These are phyloP conservation scores for Capromys pilorides DNA, from an alignment of 2,797 vertebrate genomes.

Conservation along the genomic window DNA sequence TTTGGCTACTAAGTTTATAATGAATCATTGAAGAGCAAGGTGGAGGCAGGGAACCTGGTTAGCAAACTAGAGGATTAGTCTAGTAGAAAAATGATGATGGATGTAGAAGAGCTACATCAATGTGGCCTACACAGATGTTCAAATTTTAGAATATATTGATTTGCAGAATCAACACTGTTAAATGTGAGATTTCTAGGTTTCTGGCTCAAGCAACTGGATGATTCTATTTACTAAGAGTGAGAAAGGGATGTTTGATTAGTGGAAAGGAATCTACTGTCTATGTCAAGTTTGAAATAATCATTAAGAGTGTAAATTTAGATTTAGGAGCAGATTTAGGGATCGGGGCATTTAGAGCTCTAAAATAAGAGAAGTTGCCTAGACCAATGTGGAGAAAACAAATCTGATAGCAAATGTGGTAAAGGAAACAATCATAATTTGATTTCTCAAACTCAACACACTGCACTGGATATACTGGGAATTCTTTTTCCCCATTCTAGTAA, in stretches of 20 bases:
- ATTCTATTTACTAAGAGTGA: conserved; percentile 41
- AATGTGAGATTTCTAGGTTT: not conserved
- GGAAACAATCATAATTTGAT: not conserved
- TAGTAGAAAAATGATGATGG: not conserved
- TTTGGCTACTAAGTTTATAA: not conserved
- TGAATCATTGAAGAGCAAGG: not conserved
- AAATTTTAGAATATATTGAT: conserved; percentile 6
- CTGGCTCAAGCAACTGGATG: conserved; percentile 1
- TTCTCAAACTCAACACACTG: not conserved
- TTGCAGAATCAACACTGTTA: too few relatives aligned
- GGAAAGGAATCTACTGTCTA: not conserved
- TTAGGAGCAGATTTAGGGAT: not conserved
- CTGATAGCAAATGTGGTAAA: not conserved
- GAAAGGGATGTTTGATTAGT: conserved; percentile 10
- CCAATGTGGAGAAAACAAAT: not conserved
- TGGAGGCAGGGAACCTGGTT: not conserved
- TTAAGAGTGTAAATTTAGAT: not conserved
- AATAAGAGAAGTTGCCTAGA: not conserved
- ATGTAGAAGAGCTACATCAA: not conserved
- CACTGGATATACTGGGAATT: conserved; percentile 16
- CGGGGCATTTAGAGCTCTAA: not conserved
- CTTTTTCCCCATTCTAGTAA: not conserved
- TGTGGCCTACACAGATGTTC: not conserved
- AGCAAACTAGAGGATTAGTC: not conserved
- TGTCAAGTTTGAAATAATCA: not conserved